A percentile compares a stretch with the other conserved stretches of the same genome.
These are phyloP conservation scores for Parnassius glacialis DNA, from an alignment of 2,888 invertebrate genomes.

Conservation along the genomic window DNA sequence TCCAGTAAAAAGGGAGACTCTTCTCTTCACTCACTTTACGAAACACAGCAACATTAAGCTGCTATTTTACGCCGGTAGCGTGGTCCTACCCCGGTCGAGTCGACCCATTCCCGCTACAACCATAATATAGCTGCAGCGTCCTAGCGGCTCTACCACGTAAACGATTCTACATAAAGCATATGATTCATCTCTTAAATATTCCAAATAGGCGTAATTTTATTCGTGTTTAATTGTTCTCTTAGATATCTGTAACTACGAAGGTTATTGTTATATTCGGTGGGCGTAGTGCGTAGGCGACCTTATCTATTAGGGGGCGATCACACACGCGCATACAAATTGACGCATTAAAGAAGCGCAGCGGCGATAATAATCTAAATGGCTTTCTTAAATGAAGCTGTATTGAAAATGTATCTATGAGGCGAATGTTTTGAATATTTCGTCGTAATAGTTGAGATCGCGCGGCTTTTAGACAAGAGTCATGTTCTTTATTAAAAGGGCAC, in stretches of 20 bases:
- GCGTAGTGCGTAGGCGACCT: conserved; percentile 19
- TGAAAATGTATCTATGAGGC: conserved; percentile 46
- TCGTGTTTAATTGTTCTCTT: background rate
- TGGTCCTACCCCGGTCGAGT: too few relatives aligned
- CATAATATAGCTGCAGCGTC: too few relatives aligned
- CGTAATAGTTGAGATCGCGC: background rate
- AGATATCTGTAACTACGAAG: background rate
- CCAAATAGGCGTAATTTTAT: background rate
- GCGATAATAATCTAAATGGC: conserved; percentile 62
- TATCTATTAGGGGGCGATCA: conserved; percentile 57
- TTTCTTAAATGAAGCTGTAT: conserved; percentile 60
- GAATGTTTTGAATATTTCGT: conserved; percentile 2
- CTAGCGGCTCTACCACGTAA: too few relatives aligned
- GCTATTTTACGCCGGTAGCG: too few relatives aligned
- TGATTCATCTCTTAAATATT: background rate
- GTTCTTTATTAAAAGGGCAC: background rate
- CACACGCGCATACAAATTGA: conserved; percentile 70
- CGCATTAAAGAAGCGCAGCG: conserved; percentile 54
- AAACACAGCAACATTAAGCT: too few relatives aligned
- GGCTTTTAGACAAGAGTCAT: background rate
- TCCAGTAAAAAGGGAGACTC: too few relatives aligned
- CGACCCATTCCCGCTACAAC: too few relatives aligned
- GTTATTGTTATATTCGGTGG: background rate
- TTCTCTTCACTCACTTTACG: too few relatives aligned
- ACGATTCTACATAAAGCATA: too few relatives aligned